Conservation (phyloP, 1,140 invertebrate genomes). For the Drosophila nikananu region DNA sequence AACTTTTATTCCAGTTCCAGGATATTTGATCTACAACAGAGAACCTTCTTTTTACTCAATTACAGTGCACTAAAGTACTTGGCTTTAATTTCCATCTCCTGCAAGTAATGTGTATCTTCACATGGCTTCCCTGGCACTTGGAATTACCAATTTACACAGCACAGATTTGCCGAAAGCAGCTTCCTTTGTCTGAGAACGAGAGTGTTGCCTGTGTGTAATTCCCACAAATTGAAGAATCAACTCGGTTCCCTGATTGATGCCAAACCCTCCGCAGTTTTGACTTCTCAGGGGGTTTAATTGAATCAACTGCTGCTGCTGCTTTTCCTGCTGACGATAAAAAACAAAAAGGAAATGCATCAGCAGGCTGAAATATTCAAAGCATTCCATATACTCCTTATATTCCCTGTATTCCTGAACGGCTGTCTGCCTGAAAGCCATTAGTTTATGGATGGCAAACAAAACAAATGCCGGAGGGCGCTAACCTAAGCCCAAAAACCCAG, state of each 20-base stretch:
- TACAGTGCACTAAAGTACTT: slow-evolving; percentile 3
- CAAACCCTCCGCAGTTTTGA: slow-evolving; percentile 42
- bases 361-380: slow-evolving; percentile 61
- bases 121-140: slow-evolving; percentile 28
- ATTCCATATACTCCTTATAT: slow-evolving; percentile 25
- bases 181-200: slow-evolving; percentile 30
- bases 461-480: slow-evolving; percentile 71
- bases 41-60: background rate
- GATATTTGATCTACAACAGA: background rate
- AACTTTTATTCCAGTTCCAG: background rate
- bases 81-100: slow-evolving; percentile 41
- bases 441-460: slow-evolving; percentile 72
- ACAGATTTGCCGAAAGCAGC: slow-evolving; percentile 39
- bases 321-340: background rate
- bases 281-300: slow-evolving; percentile 42
- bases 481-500: slow-evolving; percentile 46
- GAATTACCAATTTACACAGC: slow-evolving; percentile 51
- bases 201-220: slow-evolving; percentile 32
- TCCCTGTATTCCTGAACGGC: slow-evolving; percentile 5
- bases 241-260: slow-evolving; percentile 51
- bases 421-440: slow-evolving; percentile 56
- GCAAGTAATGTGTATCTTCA: slow-evolving; percentile 29
- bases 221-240: slow-evolving; percentile 56
- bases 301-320: slow-evolving; percentile 42
- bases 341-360: slow-evolving; percentile 29